Base-by-base conservation (phyloP, 2,888 invertebrate species). In the Mimachlamys varia region DNA sequence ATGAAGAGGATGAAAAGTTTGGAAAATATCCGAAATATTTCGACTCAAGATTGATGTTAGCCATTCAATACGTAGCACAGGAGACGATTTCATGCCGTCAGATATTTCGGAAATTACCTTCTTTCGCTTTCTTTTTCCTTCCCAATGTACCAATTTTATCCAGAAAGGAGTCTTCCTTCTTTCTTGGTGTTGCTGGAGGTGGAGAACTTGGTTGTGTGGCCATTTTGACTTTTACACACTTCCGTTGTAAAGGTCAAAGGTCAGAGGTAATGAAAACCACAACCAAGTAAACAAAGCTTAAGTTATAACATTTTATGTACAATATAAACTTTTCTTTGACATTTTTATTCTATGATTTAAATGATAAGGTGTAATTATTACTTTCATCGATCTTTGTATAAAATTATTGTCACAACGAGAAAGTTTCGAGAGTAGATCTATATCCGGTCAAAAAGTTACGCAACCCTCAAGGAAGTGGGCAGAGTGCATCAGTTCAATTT, bases 61-160 rank as follows among this genome's bases (percentile, higher is more conserved):
- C 44, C 27, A 7, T 27, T 19, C 7, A 33, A 37, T 12, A 76
- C 13, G 13, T 33, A 76, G 0, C 19, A 17, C 0, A 27, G 7
- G 22, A 58, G n/a, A 38, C 50, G 33, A 10, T 76, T 22, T 33
- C 0, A 13, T 0, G 76, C 19, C 76, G 12, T 15, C 44, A 58
- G 22, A 44, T 13, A 58, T n/a, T 87, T 22, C 22, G 22, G 27
- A 44, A 15, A 89, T 92, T 97, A 99, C 99, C 99, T 98, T 99
- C 99, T 97, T 99, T 99, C 93, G 98, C 98, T 93, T 98, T 98
- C 97, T 99, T 99, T 97, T 99, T 99, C 22, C 99, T 98, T 19
- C 98, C 98, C n/a, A 98, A 96, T 0, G 99, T 99, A 33, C 99
- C 91, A 53, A 99, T 98, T 97, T 99, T 99, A 95, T 99, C 99